phyloP scores from a whole-genome alignment of 2,113 vertebrate genomes.

The Brachirus orientalis region DNA sequence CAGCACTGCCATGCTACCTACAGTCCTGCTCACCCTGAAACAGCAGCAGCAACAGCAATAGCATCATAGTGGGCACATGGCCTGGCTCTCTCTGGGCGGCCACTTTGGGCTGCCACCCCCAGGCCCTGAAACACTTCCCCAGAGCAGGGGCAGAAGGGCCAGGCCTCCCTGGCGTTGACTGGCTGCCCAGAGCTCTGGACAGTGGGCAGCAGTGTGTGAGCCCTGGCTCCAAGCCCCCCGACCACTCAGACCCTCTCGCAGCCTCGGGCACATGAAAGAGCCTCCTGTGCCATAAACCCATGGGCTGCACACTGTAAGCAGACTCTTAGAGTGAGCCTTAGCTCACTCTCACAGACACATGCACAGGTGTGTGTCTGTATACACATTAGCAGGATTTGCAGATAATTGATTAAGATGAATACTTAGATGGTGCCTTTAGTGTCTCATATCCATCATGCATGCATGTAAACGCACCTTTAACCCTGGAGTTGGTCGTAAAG shows the following conservation, averaged over 20 bases:
- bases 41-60: conserved; percentile 50
- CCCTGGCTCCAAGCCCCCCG: conserved; percentile 81
- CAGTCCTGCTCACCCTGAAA: conserved; percentile 53
- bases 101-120: conserved; percentile 79
- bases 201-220: conserved; percentile 83
- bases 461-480: conserved; percentile 52
- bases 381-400: conserved; percentile 20
- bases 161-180: conserved; percentile 84
- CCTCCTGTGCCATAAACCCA: conserved; percentile 83
- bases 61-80: conserved; percentile 63
- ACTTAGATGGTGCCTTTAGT: conserved; percentile 50
- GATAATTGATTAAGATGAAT: conserved; percentile 42
- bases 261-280: conserved; percentile 83
- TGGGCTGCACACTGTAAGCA: conserved; percentile 68
- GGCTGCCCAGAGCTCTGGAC: conserved; percentile 82
- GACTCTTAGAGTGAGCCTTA: conserved; percentile 51
- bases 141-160: conserved; percentile 79
- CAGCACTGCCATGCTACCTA: conserved; percentile 72
- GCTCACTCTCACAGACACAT: conserved; percentile 18
- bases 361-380: conserved; percentile 36
- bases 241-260: conserved; percentile 85
- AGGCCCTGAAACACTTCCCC: conserved; percentile 80
- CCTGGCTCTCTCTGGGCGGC: conserved; percentile 79
- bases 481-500: conserved; percentile 47
- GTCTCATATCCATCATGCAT: conserved; percentile 21